Evolutionary conservation across 2,888 invertebrate genomes (phyloP).

Genomic region (Himalopsyche japonica): DNA sequence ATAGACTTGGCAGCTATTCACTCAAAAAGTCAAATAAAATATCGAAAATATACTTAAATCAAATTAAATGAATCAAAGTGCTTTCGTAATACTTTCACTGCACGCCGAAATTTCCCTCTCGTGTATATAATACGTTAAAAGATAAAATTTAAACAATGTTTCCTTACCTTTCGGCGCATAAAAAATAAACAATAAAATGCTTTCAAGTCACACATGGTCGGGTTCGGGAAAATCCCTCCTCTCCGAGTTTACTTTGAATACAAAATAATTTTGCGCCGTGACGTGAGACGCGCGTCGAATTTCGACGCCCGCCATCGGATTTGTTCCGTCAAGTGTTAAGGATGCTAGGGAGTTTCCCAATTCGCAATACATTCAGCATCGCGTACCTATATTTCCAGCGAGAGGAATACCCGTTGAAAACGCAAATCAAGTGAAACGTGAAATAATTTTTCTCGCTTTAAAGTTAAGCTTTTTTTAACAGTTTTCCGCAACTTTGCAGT

Average conservation of each 20-base stretch:
- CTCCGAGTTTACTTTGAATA: background rate
- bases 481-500: background rate
- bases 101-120: background rate
- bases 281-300: constrained; percentile 14
- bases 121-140: background rate
- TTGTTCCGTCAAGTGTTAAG: constrained; percentile 30
- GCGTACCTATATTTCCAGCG: background rate
- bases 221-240: background rate
- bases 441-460: background rate
- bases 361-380: background rate
- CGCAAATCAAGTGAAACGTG: background rate
- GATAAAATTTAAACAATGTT: background rate
- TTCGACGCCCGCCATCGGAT: constrained; percentile 30
- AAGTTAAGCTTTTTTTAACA: background rate
- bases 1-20: no score
- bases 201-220: background rate
- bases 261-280: constrained; percentile 11
- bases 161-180: background rate
- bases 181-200: background rate
- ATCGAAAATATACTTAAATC: no score
- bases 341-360: constrained; percentile 20
- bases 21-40: no score
- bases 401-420: background rate
- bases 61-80: background rate
- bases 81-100: background rate